These are phyloP conservation scores for Brachyistius frenatus DNA, from an alignment of 2,113 vertebrate genomes.

Conservation along the genomic window DNA sequence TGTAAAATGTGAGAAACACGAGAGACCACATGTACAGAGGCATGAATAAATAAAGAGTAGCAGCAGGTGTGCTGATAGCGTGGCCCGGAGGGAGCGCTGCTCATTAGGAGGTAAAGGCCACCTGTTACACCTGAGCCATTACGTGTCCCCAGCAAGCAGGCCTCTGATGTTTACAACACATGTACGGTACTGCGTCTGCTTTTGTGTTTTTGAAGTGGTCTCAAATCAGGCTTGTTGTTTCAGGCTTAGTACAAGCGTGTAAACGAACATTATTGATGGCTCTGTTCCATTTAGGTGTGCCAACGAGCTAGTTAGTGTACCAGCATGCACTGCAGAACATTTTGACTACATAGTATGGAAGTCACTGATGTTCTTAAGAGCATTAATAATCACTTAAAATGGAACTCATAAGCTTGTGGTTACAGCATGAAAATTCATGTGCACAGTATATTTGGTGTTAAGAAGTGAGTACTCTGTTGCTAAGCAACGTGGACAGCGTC, in stretches of 20 bases:
- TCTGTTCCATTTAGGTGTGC: not conserved
- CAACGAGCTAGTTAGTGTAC: not conserved
- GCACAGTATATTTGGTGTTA: too few relatives aligned
- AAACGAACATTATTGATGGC: not conserved
- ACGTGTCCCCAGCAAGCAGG: conserved; percentile 39
- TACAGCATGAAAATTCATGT: too few relatives aligned
- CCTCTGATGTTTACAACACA: conserved; percentile 50
- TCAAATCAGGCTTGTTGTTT: not conserved
- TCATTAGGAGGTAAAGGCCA: conserved; percentile 83
- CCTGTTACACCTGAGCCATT: conserved; percentile 77
- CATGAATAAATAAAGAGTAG: conserved; percentile 83
- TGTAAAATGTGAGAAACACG: conserved; percentile 74
- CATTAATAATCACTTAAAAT: not conserved
- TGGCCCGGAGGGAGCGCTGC: conserved; percentile 75
- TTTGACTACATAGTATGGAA: not conserved
- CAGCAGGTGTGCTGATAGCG: conserved; percentile 82
- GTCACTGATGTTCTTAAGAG: not conserved
- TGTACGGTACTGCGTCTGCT: not conserved
- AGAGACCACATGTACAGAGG: conserved; percentile 69
- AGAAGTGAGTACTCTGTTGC: too few relatives aligned
- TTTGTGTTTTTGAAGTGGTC: conserved; percentile 26
- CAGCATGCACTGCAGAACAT: not conserved
- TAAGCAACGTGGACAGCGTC: too few relatives aligned
- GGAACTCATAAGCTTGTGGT: too few relatives aligned
- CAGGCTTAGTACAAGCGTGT: not conserved